Evolutionary conservation across 1,140 invertebrate genomes (phyloP).

Genomic region (Bombyx mori): ASM3026992v2 NC_085121.1:15154001-15154500

Average conservation of each 20-base stretch:
- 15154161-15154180: conserved; percentile 72
- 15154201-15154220: conserved; percentile 76
- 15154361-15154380: conserved; percentile 58
- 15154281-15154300: conserved; percentile 77
- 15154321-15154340: conserved; percentile 68
- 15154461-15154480: conserved; percentile 69
- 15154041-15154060: conserved; percentile 64
- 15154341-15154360: conserved; percentile 54
- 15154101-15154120: conserved; percentile 81
- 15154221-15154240: conserved; percentile 76
- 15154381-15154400: conserved; percentile 53
- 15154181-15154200: conserved; percentile 79
- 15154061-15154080: conserved; percentile 63
- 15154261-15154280: conserved; percentile 79
- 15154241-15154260: conserved; percentile 81
- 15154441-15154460: conserved; percentile 72
- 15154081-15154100: conserved; percentile 72
- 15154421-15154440: conserved; percentile 69
- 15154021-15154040: conserved; percentile 72
- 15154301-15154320: conserved; percentile 72
- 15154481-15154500: conserved; percentile 68
- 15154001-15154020: conserved; percentile 73
- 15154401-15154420: conserved; percentile 69
- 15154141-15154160: conserved; percentile 78
- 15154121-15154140: conserved; percentile 78